Percentiles rank a stretch among this genome's conserved stretches.
Conservation (phyloP, 1,140 invertebrate species). For the Musca vetustissima region DNA sequence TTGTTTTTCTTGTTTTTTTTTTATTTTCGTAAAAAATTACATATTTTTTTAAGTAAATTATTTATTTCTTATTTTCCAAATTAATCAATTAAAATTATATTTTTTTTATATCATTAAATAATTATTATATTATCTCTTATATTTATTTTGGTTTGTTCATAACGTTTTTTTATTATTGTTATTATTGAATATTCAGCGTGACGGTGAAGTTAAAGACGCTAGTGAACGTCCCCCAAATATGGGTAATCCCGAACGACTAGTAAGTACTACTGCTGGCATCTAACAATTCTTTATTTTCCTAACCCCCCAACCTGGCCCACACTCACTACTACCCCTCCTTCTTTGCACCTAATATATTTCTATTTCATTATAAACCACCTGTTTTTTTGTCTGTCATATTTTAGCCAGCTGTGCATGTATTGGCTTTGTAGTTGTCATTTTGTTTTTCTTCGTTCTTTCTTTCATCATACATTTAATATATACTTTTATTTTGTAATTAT, state of each 20-base stretch:
- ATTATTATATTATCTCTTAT: conserved; percentile 9
- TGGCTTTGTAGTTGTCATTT: conserved; percentile 9
- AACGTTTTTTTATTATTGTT: too few relatives aligned
- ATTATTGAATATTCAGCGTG: conserved; percentile 29
- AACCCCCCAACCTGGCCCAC: too few relatives aligned
- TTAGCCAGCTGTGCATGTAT: background rate
- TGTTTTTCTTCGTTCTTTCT: background rate
- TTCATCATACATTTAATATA: too few relatives aligned
- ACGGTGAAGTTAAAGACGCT: conserved; percentile 50
- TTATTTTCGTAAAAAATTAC: conserved; percentile 39
- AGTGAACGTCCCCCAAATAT: conserved; percentile 50
- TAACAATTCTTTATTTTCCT: too few relatives aligned
- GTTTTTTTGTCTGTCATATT: conserved; percentile 1
- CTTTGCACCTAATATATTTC: too few relatives aligned
- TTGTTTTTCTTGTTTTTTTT: conserved; percentile 19
- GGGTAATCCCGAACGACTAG: conserved; percentile 48
- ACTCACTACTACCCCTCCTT: too few relatives aligned
- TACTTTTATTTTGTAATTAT: too few relatives aligned
- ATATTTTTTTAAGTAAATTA: conserved; percentile 17
- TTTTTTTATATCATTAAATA: conserved; percentile 20
- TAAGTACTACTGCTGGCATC: conserved; percentile 49
- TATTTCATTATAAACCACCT: too few relatives aligned
- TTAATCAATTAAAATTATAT: conserved; percentile 18
- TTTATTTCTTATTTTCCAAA: conserved; percentile 20
- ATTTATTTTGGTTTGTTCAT: conserved; percentile 17